Evolutionary conservation across 1,140 invertebrate genomes (phyloP), one percentile per base, ranked within the genome.

Genomic region (Oryctes rhinoceros): DNA sequence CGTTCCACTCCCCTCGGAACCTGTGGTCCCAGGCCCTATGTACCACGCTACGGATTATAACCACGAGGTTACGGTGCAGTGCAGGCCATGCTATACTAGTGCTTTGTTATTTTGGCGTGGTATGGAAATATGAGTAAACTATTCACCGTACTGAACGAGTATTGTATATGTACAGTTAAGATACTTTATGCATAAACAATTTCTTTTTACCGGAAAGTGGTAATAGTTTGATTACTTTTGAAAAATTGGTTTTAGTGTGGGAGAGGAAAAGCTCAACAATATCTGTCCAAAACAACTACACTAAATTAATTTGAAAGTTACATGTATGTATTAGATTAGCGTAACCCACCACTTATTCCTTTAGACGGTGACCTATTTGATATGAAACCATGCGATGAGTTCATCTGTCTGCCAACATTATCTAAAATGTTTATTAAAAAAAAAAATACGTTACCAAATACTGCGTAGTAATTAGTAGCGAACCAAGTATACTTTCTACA

Each of bases 21-120:
- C 86, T 20, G 84, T 85, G 30, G 85, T 81, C 9, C 86, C 86
- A 47, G 84, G 83, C 86, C 87, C 87, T 88, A 88, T 84, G 87
- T 88, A 88, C 87, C 87, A 87, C 84, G 86, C 87, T 87, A 86
- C 84, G 85, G 82, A 86, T 84, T 84, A 85, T 80, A 83, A 83
- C 81, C 81, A 81, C 71, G 65, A 75, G 80, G 81, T 81, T 81
- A 80, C 79, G 80, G 78, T 82, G 83, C 81, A 82, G 83, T 83
- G 83, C 82, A 78, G 67, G 82, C 82, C 84, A 84, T 86, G 85
- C 82, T 81, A 65, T 39, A 71, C 65, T 71, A 71, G 65, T 71
- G 65, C 65, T 35, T 71, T 71, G 65, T 71, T 71, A 71, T 37
- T 37, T 44, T 37, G 24, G 65, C 48, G 37, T 77, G 76, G n/a